phyloP scores from a whole-genome alignment of 2,797 vertebrate species.

The Typhlichthys subterraneus region DNA sequence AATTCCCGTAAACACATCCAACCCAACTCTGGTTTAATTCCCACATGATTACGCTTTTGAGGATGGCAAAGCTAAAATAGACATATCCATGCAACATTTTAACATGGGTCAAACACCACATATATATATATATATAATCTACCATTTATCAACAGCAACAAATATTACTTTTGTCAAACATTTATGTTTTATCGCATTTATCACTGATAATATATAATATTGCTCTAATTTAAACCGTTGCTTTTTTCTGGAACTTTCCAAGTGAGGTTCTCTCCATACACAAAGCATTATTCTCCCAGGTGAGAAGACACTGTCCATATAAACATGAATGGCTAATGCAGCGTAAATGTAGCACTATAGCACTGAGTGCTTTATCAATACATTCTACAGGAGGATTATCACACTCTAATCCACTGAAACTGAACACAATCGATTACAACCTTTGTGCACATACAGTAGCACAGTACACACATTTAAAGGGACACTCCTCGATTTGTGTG shows the following conservation, averaged over 20 bases:
- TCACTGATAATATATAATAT: no score
- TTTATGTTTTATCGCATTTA: no score
- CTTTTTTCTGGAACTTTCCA: background rate
- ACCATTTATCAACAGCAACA: no score
- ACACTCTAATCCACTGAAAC: slow-evolving; percentile 71
- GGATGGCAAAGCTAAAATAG: no score
- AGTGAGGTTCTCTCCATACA: background rate
- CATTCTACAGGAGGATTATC: slow-evolving; percentile 70
- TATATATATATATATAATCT: no score
- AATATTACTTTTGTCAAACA: no score
- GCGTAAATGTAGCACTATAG: slow-evolving; percentile 66
- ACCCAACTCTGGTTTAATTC: no score
- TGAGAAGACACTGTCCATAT: slow-evolving; percentile 64
- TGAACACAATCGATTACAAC: slow-evolving; percentile 69
- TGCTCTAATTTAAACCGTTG: no score
- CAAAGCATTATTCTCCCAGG: slow-evolving; percentile 32
- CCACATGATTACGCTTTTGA: no score
- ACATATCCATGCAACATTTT: no score
- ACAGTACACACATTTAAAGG: background rate
- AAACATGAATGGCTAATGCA: slow-evolving; percentile 70
- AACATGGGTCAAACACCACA: no score
- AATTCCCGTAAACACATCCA: slow-evolving; percentile 20
- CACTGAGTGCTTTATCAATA: slow-evolving; percentile 73
- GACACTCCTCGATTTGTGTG: no score
- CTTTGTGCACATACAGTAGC: slow-evolving; percentile 52